Evolutionary conservation across 2,797 vertebrate species (phyloP).

Genomic region (Tenualosa thibaudeaui): DNA sequence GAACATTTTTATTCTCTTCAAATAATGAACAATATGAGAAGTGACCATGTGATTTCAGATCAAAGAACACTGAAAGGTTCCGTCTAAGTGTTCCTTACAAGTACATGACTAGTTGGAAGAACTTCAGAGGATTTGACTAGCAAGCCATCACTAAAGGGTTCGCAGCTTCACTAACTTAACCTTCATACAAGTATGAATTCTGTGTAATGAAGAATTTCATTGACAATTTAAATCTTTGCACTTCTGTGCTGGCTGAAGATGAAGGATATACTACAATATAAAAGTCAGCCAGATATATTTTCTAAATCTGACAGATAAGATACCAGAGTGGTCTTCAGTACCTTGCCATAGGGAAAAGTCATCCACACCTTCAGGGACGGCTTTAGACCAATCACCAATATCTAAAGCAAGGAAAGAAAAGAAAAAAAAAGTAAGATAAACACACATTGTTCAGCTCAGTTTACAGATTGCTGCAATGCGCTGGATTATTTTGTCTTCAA

Average conservation of each 20-base stretch:
- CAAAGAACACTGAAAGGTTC: background rate
- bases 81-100: background rate
- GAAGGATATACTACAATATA: background rate
- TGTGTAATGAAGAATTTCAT: background rate
- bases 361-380: conserved; percentile 97
- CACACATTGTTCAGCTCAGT: background rate
- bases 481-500: background rate
- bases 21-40: background rate
- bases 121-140: background rate
- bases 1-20: background rate
- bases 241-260: background rate
- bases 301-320: background rate
- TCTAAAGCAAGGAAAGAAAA: conserved; percentile 69
- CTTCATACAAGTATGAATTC: background rate
- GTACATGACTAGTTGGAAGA: background rate
- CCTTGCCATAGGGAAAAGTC: conserved; percentile 94
- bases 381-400: conserved; percentile 93
- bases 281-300: background rate
- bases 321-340: conserved; percentile 55
- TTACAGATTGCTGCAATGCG: background rate
- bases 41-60: background rate
- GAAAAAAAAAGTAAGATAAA: background rate
- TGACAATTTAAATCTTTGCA: background rate
- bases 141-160: background rate
- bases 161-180: background rate